phyloP scores from a whole-genome alignment of 2,888 invertebrate genomes.

The Linnaemya vulpina region DNA sequence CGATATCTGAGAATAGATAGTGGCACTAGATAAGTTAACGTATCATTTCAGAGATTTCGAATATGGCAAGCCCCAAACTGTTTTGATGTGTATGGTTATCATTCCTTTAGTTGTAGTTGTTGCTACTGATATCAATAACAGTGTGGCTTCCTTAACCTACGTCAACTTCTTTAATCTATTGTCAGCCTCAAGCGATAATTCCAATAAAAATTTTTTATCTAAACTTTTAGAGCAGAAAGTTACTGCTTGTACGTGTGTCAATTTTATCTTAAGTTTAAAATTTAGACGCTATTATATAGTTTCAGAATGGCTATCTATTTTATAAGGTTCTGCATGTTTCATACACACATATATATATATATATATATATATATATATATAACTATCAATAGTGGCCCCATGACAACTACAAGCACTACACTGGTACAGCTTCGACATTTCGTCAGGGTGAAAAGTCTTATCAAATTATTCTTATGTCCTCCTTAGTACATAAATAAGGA shows the following conservation, averaged over 20 bases:
- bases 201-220: conserved; percentile 12
- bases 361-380: too few species aligned
- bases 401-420: too few species aligned
- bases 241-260: not conserved
- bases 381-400: too few species aligned
- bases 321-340: too few species aligned
- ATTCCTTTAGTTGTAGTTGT: not conserved
- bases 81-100: not conserved
- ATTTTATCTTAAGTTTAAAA: conserved; percentile 55
- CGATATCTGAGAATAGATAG: conserved; percentile 84
- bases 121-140: conserved; percentile 57
- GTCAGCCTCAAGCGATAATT: conserved; percentile 39
- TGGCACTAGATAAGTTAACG: conserved; percentile 84
- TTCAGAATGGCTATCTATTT: not conserved
- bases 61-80: conserved; percentile 65
- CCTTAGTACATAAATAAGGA: too few species aligned
- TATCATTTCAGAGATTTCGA: conserved; percentile 83
- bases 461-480: too few species aligned
- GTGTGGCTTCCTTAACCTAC: conserved; percentile 75
- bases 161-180: conserved; percentile 70
- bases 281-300: not conserved
- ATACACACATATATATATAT: too few species aligned
- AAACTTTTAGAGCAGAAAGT: not conserved
- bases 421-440: too few species aligned
- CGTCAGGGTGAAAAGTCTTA: too few species aligned